A percentile compares a stretch with the other conserved stretches of the same genome.
Evolutionary conservation across 2,797 vertebrate species (phyloP).

Genomic region (Halcyon smyrnensis): DNA sequence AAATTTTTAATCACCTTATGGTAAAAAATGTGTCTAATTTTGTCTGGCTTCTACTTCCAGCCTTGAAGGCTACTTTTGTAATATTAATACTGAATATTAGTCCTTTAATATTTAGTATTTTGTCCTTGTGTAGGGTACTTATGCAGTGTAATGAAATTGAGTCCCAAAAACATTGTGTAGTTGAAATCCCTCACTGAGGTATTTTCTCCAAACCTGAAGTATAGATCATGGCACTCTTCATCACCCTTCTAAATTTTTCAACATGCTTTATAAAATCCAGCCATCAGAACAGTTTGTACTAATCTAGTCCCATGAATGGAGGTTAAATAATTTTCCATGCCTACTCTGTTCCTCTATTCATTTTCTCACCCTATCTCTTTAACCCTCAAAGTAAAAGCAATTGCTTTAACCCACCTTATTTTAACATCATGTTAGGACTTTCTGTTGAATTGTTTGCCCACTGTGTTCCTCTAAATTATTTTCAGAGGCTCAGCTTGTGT

Average conservation of each 20-base stretch:
- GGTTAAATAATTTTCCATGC: not conserved
- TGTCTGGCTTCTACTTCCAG: not conserved
- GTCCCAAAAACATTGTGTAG: not conserved
- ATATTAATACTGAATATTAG: not conserved
- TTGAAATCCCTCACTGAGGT: not conserved
- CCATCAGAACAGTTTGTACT: not conserved
- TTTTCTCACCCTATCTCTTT: not conserved
- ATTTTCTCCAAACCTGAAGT: not conserved
- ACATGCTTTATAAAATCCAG: rapidly evolving
- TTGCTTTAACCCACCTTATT: not conserved
- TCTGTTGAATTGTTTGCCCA: not conserved
- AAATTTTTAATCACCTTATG: not conserved
- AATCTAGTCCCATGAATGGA: not conserved
- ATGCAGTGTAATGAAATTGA: not conserved
- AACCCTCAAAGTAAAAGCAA: not conserved
- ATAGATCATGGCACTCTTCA: not conserved
- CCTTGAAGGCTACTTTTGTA: not conserved
- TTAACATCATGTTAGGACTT: not conserved
- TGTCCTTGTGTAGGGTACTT: not conserved
- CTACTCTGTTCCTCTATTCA: not conserved
- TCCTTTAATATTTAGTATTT: not conserved
- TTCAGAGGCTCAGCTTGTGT: not conserved
- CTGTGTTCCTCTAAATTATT: not conserved
- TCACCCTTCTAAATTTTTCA: not conserved
- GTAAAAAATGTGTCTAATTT: not conserved